A percentile compares a stretch with the other conserved stretches of the same genome.
These are phyloP conservation scores for Anabacerthia variegaticeps DNA, from an alignment of 2,797 vertebrate species.

Conservation along the genomic window DNA sequence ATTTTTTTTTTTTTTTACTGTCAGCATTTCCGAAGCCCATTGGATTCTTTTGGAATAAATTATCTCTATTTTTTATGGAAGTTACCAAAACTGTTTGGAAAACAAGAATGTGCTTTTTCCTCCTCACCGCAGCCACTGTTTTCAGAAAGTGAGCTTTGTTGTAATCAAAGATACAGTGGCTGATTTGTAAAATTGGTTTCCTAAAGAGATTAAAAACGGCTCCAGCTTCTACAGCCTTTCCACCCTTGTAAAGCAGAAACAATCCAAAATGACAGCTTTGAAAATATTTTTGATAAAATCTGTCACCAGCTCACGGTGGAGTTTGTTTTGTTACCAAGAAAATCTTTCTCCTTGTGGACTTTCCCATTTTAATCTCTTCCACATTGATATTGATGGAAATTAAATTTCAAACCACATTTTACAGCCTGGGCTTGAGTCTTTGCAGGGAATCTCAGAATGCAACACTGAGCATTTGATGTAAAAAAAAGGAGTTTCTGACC, in stretches of 20 bases:
- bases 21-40: not conserved
- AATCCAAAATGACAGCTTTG: constrained; percentile 33
- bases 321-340: constrained; percentile 19
- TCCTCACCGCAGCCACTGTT: not conserved
- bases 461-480: not conserved
- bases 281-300: constrained; percentile 40
- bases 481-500: not conserved
- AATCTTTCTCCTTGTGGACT: not conserved
- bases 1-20: not conserved
- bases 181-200: not conserved
- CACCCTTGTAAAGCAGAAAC: not conserved
- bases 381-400: constrained; percentile 19
- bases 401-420: constrained; percentile 33
- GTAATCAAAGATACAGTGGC: not conserved
- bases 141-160: not conserved
- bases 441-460: not conserved
- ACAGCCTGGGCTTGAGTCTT: not conserved
- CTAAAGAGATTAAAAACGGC: not conserved
- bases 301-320: constrained; percentile 13
- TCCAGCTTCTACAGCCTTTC: not conserved
- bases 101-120: not conserved
- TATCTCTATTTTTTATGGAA: not conserved
- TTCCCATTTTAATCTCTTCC: constrained; percentile 38
- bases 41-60: not conserved
- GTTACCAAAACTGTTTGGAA: not conserved